A percentile compares a stretch with the other conserved stretches of the same genome.
Evolutionary conservation across 2,113 vertebrate genomes (phyloP).

Genomic region (Chunga burmeisteri): DNA sequence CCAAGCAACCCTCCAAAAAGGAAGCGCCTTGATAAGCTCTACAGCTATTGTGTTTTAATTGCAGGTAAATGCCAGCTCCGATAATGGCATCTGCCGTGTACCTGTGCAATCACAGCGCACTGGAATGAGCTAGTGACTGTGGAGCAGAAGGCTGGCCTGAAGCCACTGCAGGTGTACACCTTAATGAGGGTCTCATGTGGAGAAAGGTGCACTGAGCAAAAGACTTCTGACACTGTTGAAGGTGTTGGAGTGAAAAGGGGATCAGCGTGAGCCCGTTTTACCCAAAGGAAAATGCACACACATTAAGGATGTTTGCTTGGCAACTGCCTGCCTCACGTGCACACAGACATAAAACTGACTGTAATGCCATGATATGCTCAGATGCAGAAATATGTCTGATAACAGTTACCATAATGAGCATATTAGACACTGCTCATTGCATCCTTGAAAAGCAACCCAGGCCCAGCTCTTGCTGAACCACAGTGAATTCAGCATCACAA

Average conservation of each 20-base stretch:
- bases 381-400: not conserved
- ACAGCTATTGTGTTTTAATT: slow-evolving; percentile 21
- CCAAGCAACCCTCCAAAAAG: not conserved
- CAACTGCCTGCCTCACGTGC: not conserved
- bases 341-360: not conserved
- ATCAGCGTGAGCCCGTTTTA: not conserved
- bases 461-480: not conserved
- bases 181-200: not conserved
- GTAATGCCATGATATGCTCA: not conserved
- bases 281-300: not conserved
- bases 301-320: not conserved
- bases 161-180: not conserved
- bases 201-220: not conserved
- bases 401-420: not conserved
- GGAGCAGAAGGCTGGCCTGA: not conserved
- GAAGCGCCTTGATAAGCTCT: not conserved
- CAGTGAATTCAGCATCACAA: not conserved
- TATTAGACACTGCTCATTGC: slow-evolving; percentile 1
- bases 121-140: not conserved
- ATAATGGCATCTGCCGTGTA: not conserved
- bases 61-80: not conserved
- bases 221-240: not conserved
- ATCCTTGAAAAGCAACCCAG: not conserved
- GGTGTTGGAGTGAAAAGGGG: not conserved
- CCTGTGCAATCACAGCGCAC: not conserved